Evolutionary conservation across 2,888 invertebrate species (phyloP).

Genomic region (Psylliodes chrysocephalus): DNA sequence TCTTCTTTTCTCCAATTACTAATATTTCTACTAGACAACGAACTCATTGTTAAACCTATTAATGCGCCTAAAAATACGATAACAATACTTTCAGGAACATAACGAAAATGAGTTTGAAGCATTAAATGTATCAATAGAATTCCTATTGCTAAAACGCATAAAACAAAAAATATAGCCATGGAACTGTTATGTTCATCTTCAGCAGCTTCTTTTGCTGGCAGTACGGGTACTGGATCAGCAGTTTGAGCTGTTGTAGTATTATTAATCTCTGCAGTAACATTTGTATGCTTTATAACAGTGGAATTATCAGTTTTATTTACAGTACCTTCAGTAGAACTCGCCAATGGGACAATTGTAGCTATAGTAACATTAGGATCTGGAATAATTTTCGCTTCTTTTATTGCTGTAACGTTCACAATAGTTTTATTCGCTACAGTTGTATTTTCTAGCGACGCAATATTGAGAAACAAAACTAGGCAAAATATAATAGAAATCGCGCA

Average conservation of each 20-base stretch:
- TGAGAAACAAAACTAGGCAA: slow-evolving; percentile 50
- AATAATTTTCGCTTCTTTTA: slow-evolving; percentile 9
- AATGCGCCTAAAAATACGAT: slow-evolving; percentile 94
- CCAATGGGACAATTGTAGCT: neutral
- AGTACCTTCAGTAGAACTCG: neutral
- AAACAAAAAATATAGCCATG: slow-evolving; percentile 97
- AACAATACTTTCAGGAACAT: slow-evolving; percentile 97
- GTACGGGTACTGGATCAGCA: slow-evolving; percentile 81
- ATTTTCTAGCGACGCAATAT: slow-evolving; percentile 51
- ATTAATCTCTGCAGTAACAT: slow-evolving; percentile 4
- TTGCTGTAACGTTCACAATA: too few relatives aligned
- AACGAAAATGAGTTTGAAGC: slow-evolving; percentile 95
- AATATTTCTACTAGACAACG: slow-evolving; percentile 88
- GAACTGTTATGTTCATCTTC: slow-evolving; percentile 97
- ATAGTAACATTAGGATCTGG: neutral
- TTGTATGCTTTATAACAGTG: neutral
- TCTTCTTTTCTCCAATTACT: slow-evolving; percentile 98
- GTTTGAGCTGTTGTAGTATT: slow-evolving; percentile 61
- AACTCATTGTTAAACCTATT: slow-evolving; percentile 89
- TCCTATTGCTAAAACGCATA: slow-evolving; percentile 93
- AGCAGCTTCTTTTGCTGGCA: slow-evolving; percentile 90
- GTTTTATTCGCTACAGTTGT: slow-evolving; percentile 26
- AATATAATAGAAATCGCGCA: slow-evolving; percentile 37
- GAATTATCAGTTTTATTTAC: slow-evolving; percentile 14
- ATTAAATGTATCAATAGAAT: slow-evolving; percentile 94